phyloP scores from a whole-genome alignment of 2,888 invertebrate genomes.

The Caenorhabditis wallacei region DNA sequence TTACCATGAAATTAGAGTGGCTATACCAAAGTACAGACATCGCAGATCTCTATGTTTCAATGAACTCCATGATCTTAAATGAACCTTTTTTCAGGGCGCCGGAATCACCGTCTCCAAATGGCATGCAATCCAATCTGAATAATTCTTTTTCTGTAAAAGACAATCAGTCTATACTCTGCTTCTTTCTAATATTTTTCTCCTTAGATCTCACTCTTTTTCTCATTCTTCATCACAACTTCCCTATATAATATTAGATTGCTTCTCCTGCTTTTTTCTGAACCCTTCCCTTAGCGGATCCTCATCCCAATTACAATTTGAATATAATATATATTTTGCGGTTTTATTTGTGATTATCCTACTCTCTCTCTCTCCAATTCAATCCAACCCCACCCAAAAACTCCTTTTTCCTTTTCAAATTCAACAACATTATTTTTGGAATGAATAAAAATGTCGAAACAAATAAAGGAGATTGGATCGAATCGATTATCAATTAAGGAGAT shows the following conservation, averaged over 20 bases:
- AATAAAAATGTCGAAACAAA: slow-evolving; percentile 12
- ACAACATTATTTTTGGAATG: background rate
- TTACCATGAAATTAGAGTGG: too few species aligned
- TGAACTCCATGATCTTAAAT: too few species aligned
- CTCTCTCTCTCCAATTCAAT: slow-evolving; percentile 3
- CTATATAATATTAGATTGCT: background rate
- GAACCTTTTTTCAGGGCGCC: slow-evolving; percentile 71
- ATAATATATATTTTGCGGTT: slow-evolving; percentile 56
- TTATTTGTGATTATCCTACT: slow-evolving; percentile 54
- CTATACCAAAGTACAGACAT: too few species aligned
- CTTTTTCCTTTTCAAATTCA: background rate
- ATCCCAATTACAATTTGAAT: background rate
- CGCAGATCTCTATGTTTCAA: too few species aligned
- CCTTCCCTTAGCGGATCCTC: background rate
- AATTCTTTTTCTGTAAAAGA: background rate
- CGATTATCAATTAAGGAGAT: slow-evolving; percentile 21
- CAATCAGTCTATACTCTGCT: slow-evolving; percentile 24
- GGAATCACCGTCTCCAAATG: slow-evolving; percentile 81
- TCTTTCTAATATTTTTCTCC: background rate
- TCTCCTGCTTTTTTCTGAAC: background rate
- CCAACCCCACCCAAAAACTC: background rate
- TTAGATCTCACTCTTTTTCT: slow-evolving; percentile 18
- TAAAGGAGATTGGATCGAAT: slow-evolving; percentile 8
- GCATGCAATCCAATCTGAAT: slow-evolving; percentile 71
- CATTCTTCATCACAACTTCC: slow-evolving; percentile 1